phyloP scores from a whole-genome alignment of 2,888 invertebrate species.

The Ichneumoninae sp. region DNA sequence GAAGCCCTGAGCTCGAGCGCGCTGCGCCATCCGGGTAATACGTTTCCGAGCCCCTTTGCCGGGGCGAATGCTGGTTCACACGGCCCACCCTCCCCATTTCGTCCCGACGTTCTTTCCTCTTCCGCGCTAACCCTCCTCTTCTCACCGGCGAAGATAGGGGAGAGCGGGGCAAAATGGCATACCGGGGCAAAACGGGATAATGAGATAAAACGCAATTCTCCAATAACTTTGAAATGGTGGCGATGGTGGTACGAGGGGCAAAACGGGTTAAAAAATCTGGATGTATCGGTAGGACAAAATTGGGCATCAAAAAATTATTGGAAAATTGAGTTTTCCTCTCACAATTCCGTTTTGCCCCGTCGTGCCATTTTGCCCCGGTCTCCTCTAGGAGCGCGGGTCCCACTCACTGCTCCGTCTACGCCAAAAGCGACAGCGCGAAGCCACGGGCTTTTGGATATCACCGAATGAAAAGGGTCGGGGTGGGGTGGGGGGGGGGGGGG shows the following conservation, averaged over 20 bases:
- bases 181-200: no score
- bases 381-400: neutral
- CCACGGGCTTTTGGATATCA: constrained; percentile 24
- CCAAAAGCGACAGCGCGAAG: constrained; percentile 12
- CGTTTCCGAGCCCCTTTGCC: constrained; percentile 64
- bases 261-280: no score
- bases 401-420: neutral
- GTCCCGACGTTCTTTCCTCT: constrained; percentile 35
- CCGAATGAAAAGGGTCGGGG: constrained; percentile 28
- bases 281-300: no score
- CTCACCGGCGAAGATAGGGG: neutral
- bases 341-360: no score
- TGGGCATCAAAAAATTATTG: no score
- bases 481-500: neutral
- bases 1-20: constrained; percentile 37
- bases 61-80: constrained; percentile 65
- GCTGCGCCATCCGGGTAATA: constrained; percentile 60
- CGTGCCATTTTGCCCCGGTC: no score
- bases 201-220: no score
- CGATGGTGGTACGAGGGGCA: no score
- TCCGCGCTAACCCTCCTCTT: constrained; percentile 3
- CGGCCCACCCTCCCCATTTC: constrained; percentile 60
- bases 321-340: no score
- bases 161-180: no score
- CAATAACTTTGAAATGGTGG: no score